These are phyloP conservation scores for Oreochromis aureus DNA, from an alignment of 2,113 vertebrate genomes.

Conservation along the genomic window DNA sequence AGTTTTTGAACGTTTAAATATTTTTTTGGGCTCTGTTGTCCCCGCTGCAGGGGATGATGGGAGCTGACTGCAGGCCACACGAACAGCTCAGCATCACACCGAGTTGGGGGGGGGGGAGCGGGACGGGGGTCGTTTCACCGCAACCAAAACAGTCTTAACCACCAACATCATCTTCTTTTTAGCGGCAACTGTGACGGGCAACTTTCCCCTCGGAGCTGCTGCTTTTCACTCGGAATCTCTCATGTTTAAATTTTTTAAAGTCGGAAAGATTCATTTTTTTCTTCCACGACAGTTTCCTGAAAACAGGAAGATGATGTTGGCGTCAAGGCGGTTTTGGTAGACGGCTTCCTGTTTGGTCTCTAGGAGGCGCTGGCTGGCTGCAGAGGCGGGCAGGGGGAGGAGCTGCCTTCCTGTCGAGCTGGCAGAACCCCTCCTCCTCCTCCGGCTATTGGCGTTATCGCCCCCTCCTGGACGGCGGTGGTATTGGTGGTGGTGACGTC, in stretches of 20 bases:
- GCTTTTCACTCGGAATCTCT: not conserved
- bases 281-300: not conserved
- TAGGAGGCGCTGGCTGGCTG: constrained; percentile 85
- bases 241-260: not conserved
- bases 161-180: not conserved
- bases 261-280: not conserved
- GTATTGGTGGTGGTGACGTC: constrained; percentile 52
- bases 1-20: constrained; percentile 31
- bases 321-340: not conserved
- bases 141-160: constrained; percentile 2
- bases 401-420: constrained; percentile 74
- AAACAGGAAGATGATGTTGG: not conserved
- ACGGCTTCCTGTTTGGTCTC: constrained; percentile 23
- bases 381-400: constrained; percentile 88
- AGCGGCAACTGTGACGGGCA: not conserved
- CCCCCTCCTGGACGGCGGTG: constrained; percentile 63
- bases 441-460: constrained; percentile 37
- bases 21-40: constrained; percentile 74
- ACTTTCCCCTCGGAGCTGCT: not conserved
- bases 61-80: constrained; percentile 35
- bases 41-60: constrained; percentile 66
- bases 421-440: constrained; percentile 49
- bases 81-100: not conserved
- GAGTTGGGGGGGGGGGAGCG: not conserved
- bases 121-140: not conserved